These are phyloP conservation scores for Heliocidaris tuberculata DNA, from an alignment of 35 echinoderm and acorn worm species.

Conservation along the genomic window DNA sequence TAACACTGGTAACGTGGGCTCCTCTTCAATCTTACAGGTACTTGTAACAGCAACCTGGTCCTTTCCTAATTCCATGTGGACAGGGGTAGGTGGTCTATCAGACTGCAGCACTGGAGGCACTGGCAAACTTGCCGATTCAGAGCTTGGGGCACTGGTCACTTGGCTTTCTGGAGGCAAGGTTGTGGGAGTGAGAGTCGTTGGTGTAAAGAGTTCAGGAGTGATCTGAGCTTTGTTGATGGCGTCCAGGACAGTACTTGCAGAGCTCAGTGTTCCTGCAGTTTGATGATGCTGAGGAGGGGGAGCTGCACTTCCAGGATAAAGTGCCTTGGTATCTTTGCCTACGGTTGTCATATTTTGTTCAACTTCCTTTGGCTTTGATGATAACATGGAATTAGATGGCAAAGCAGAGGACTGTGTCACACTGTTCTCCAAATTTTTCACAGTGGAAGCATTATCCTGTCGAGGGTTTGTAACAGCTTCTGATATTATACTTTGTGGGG, in stretches of 20 bases:
- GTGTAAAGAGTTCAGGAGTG: slow-evolving; percentile 21
- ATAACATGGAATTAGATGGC: neutral
- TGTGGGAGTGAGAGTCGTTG: neutral
- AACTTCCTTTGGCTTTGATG: neutral
- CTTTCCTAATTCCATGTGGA: slow-evolving; percentile 21
- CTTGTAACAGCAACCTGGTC: neutral
- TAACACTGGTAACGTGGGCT: neutral
- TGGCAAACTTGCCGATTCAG: neutral
- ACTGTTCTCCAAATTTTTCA: neutral
- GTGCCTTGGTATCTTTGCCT: neutral
- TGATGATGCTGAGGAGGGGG: slow-evolving; percentile 2
- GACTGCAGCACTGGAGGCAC: neutral
- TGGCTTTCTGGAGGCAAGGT: neutral
- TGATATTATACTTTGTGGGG: neutral
- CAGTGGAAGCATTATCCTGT: neutral
- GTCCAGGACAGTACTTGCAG: slow-evolving; percentile 17
- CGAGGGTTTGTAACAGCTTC: neutral
- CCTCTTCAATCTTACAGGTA: neutral
- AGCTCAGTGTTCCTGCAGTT: neutral
- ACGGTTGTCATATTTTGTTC: neutral
- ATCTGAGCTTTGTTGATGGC: slow-evolving; percentile 26
- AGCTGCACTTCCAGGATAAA: neutral
- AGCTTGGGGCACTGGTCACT: neutral
- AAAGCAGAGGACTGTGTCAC: neutral
- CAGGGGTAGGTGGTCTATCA: neutral